phyloP scores from a whole-genome alignment of 2,888 invertebrate genomes.

The Parasteatoda lunata region DNA sequence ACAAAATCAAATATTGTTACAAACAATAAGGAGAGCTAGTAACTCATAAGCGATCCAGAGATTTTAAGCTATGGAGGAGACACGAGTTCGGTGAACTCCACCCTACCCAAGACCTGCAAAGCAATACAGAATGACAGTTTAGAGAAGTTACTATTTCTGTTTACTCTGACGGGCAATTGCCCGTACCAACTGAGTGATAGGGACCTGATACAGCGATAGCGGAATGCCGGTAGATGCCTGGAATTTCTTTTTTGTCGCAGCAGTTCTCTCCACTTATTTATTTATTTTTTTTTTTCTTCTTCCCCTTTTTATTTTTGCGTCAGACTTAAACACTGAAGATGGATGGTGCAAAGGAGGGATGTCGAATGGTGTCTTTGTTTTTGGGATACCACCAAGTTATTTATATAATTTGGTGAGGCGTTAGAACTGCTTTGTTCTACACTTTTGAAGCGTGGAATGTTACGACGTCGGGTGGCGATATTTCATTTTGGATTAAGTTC shows the following conservation, averaged over 20 bases:
- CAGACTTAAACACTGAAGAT: slow-evolving; percentile 26
- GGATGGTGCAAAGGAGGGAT: slow-evolving; percentile 5
- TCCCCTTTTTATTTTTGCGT: slow-evolving; percentile 10
- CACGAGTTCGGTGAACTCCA: slow-evolving; percentile 32
- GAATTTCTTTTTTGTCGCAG: background rate
- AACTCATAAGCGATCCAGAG: too few relatives aligned
- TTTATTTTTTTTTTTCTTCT: background rate
- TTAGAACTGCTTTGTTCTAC: slow-evolving; percentile 28
- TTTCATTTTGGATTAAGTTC: slow-evolving; percentile 15
- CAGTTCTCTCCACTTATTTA: background rate
- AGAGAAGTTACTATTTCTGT: slow-evolving; percentile 33
- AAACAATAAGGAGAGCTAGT: too few relatives aligned
- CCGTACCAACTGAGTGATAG: background rate
- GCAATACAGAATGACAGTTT: slow-evolving; percentile 22
- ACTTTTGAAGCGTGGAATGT: slow-evolving; percentile 24
- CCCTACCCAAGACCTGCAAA: slow-evolving; percentile 1
- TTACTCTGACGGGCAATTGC: slow-evolving; percentile 13
- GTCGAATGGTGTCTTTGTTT: slow-evolving; percentile 26
- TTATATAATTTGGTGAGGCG: slow-evolving; percentile 40
- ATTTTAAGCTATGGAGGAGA: too few relatives aligned
- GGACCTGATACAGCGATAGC: background rate
- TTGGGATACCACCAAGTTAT: slow-evolving; percentile 29
- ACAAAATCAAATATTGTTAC: too few relatives aligned
- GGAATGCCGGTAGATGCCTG: background rate
- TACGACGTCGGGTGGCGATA: slow-evolving; percentile 6